Conservation (phyloP, 2,888 invertebrate species). For the Beris chalybata region DNA sequence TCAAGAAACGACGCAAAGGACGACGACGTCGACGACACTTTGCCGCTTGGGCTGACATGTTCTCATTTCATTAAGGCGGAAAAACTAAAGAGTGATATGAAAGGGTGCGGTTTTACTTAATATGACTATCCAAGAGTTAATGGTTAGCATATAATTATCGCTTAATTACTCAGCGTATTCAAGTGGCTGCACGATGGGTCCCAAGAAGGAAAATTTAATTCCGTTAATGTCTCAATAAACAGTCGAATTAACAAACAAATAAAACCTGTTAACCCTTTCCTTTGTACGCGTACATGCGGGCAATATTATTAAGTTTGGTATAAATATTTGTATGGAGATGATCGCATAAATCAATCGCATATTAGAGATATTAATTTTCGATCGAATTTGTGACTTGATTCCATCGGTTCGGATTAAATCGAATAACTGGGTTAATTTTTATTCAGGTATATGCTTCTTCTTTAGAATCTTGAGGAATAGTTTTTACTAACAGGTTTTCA, state of each 20-base stretch:
- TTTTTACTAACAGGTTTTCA: no score
- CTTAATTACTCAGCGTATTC: constrained; percentile 38
- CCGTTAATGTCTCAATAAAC: constrained; percentile 40
- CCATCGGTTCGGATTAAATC: no score
- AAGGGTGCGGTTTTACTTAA: constrained; percentile 40
- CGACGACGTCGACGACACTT: constrained; percentile 2
- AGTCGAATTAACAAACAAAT: constrained; percentile 36
- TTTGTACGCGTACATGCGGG: background rate
- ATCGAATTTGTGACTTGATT: background rate
- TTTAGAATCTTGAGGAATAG: no score
- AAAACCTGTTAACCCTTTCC: constrained; percentile 23
- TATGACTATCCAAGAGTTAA: constrained; percentile 35
- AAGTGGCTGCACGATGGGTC: constrained; percentile 33
- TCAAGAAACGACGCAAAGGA: constrained; percentile 36
- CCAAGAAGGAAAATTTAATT: constrained; percentile 38
- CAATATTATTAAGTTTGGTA: background rate
- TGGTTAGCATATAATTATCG: constrained; percentile 40
- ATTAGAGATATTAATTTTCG: constrained; percentile 10
- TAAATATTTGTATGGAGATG: background rate
- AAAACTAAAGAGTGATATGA: constrained; percentile 30
- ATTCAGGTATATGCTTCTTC: no score
- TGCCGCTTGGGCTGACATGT: constrained; percentile 25
- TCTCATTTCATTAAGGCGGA: constrained; percentile 38
- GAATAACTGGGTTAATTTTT: no score
- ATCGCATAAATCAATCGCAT: constrained; percentile 14